Conservation (phyloP, 37 sponge, comb jelly and placozoan species). For the Halichondria panicea region DNA sequence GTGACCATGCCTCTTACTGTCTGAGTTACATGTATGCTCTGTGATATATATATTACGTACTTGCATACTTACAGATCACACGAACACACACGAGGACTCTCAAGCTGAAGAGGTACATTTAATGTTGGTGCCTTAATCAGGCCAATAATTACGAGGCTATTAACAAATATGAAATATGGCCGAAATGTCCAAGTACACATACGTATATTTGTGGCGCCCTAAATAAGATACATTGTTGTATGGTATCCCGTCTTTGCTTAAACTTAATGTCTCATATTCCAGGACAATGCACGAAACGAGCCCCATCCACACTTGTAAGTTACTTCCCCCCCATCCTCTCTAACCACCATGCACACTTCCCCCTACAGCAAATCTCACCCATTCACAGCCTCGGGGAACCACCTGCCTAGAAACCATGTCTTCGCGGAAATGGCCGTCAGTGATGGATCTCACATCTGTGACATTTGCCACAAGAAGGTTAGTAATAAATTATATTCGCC, state of each 20-base stretch:
- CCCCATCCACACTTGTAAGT: not conserved
- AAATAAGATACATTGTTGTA: not conserved
- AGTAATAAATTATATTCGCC: not conserved
- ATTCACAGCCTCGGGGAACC: not conserved
- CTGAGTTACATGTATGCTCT: too few species aligned
- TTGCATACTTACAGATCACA: too few species aligned
- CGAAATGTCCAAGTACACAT: too few species aligned
- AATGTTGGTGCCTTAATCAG: too few species aligned
- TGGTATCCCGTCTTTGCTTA: not conserved
- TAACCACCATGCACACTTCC: not conserved
- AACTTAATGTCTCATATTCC: not conserved
- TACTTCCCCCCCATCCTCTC: not conserved
- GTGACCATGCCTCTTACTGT: too few species aligned
- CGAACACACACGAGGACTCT: too few species aligned
- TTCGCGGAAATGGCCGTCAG: conserved; percentile 6
- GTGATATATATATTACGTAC: too few species aligned
- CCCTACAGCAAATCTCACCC: not conserved
- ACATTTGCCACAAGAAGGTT: conserved; percentile 29
- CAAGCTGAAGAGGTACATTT: too few species aligned
- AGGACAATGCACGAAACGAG: not conserved
- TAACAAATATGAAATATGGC: too few species aligned
- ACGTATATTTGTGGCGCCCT: not conserved
- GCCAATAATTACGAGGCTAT: too few species aligned
- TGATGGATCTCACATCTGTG: conserved; percentile 5
- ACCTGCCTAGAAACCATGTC: conserved; percentile 8